Conservation (phyloP, 2,888 invertebrate genomes). For the Julus scanicus region DNA sequence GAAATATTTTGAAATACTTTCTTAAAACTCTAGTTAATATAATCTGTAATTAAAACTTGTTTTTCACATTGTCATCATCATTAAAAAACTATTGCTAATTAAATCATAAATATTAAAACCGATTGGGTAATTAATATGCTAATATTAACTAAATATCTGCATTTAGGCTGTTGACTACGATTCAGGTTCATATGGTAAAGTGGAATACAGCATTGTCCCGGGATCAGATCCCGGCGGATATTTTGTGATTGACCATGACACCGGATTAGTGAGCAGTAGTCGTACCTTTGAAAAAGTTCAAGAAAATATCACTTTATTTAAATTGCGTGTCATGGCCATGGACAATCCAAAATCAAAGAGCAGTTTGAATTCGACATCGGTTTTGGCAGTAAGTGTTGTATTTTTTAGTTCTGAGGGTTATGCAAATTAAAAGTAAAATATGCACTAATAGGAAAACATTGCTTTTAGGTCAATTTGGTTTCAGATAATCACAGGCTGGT, state of each 20-base stretch:
- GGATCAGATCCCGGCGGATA: constrained; percentile 70
- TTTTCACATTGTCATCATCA: no score
- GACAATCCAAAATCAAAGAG: constrained; percentile 77
- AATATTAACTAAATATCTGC: not conserved
- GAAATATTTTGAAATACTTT: not conserved
- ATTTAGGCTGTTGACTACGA: constrained; percentile 84
- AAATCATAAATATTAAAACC: no score
- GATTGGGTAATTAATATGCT: no score
- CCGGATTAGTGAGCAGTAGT: constrained; percentile 81
- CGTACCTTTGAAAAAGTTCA: constrained; percentile 78
- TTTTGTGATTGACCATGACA: constrained; percentile 78
- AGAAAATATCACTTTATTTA: constrained; percentile 76
- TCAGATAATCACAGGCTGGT: constrained; percentile 81
- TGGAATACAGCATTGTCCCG: constrained; percentile 73
- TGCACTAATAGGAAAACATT: not conserved
- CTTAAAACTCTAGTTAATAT: not conserved
- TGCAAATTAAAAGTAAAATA: not conserved
- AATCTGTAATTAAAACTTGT: no score
- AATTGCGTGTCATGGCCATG: constrained; percentile 77
- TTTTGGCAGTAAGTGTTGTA: constrained; percentile 47
- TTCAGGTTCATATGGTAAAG: constrained; percentile 82
- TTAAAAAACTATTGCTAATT: no score
- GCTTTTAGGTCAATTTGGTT: constrained; percentile 78
- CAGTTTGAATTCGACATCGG: constrained; percentile 67
- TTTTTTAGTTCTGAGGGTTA: no score